phyloP scores from a whole-genome alignment of 2,888 invertebrate genomes.

The Melolontha melolontha region DNA sequence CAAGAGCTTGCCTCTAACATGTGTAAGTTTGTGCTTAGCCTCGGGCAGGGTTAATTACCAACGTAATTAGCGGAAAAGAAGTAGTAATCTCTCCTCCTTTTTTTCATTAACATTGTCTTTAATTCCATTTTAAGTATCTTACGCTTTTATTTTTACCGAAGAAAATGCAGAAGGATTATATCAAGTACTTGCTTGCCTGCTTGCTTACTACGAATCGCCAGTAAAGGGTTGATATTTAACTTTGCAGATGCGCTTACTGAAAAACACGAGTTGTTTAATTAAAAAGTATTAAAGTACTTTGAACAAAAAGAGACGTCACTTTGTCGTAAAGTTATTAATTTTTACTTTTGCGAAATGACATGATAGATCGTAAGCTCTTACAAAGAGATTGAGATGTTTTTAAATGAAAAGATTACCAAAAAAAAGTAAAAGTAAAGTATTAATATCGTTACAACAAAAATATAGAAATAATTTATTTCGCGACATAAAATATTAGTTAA shows the following conservation, averaged over 20 bases:
- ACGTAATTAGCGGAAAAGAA: constrained; percentile 52
- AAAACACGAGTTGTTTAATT: constrained; percentile 45
- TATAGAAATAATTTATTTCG: too few relatives aligned
- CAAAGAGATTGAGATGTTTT: too few relatives aligned
- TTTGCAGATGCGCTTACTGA: constrained; percentile 45
- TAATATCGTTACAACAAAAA: too few relatives aligned
- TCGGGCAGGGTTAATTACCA: constrained; percentile 51
- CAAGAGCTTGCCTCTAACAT: constrained; percentile 35
- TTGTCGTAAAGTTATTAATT: constrained; percentile 42
- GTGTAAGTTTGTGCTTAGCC: constrained; percentile 51
- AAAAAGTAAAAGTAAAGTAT: too few relatives aligned
- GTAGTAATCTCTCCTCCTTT: constrained; percentile 52
- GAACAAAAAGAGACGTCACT: constrained; percentile 37
- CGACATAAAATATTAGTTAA: too few relatives aligned
- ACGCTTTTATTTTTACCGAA: constrained; percentile 50
- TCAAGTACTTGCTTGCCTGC: constrained; percentile 39
- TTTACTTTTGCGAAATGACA: constrained; percentile 41
- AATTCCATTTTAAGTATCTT: constrained; percentile 53
- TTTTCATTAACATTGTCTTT: constrained; percentile 53
- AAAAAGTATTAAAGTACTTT: constrained; percentile 47
- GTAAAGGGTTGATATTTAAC: constrained; percentile 49
- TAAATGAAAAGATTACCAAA: too few relatives aligned
- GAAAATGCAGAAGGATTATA: constrained; percentile 53
- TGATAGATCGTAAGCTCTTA: constrained; percentile 41
- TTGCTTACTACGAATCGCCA: constrained; percentile 26